Evolutionary conservation across 2,888 invertebrate genomes (phyloP), one percentile per base, ranked within the genome.

Genomic region (Melanostoma mellinum): DNA sequence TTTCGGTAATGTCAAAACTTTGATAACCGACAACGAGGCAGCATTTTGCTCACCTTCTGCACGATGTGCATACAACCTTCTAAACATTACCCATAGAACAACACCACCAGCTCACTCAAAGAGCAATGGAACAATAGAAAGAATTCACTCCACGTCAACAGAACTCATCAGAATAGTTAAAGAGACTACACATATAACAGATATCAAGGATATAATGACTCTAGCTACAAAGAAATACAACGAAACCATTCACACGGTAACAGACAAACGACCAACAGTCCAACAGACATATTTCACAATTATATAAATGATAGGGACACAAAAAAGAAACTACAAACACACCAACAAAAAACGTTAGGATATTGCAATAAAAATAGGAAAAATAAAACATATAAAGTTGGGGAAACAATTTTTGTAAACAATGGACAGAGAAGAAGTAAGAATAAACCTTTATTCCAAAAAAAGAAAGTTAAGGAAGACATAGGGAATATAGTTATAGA

Each of bases 231-330:
- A 6, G 10, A 44, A 3, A 3, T 44, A 20, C 4, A 52, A 20
- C 52, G 52, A 32, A 55, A 55, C 55, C 5, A 55, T n/a, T 35
- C 55, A 55, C 10, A 55, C 55, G 55, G 55, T 55, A 36, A 55
- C 55, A 38, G 42, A 42, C 40, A 32, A 58, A 4, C 58, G 58
- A 58, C 58, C 42, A 30, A 58, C n/a, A n/a, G n/a, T n/a, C n/a
- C n/a, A n/a, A n/a, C 33, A 32, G 58, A 58, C 58, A 44, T 58
- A 44, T 58, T 58, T 42, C 58, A 58, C 58, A 58, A 58, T 61
- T 61, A 46, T 46, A 46, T 46, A 46, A 35, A 46, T 46, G 44
- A 35, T 46, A 4, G 46, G 10, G 61, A 61, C 33, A 61, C 35
- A 44, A 46, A 38, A 58, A 35, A 61, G n/a, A 10, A 40, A 58